A percentile compares a stretch with the other conserved stretches of the same genome.
Conservation (phyloP, 1,140 invertebrate species). For the Octopus bimaculoides region DNA sequence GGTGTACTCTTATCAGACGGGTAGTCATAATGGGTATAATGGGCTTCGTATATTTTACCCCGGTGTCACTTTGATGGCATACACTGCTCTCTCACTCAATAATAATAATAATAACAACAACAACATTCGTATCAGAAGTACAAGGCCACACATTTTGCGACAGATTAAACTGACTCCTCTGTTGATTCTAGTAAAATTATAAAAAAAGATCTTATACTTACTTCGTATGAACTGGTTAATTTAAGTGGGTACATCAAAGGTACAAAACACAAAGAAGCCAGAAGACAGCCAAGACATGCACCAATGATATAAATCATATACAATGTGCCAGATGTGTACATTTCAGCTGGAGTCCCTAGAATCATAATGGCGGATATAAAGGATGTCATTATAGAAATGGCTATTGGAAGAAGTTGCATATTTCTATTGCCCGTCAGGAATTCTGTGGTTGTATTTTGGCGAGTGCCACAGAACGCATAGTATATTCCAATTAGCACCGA, state of each 20-base stretch:
- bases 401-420: slow-evolving; percentile 67
- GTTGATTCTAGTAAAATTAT: no score
- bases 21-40: no score
- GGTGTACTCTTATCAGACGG: no score
- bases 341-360: slow-evolving; percentile 63
- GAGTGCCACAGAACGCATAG: slow-evolving; percentile 76
- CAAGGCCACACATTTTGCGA: no score
- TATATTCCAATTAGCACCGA: slow-evolving; percentile 72
- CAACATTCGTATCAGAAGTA: no score
- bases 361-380: slow-evolving; percentile 91
- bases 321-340: slow-evolving; percentile 37
- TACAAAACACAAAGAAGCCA: slow-evolving; percentile 76
- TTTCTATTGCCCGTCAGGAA: slow-evolving; percentile 74
- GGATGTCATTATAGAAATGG: slow-evolving; percentile 59
- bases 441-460: slow-evolving; percentile 78
- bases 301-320: slow-evolving; percentile 30
- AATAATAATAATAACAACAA: no score
- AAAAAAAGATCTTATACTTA: slow-evolving; percentile 55
- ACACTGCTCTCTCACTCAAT: no score
- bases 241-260: slow-evolving; percentile 85
- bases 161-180: no score
- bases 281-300: slow-evolving; percentile 70
- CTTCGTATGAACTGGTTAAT: slow-evolving; percentile 84
- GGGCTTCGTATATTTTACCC: no score
- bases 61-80: no score